Evolutionary conservation across 2,888 invertebrate genomes (phyloP), one percentile per base, ranked within the genome.

Genomic region (Lacanobia wlatinum): DNA sequence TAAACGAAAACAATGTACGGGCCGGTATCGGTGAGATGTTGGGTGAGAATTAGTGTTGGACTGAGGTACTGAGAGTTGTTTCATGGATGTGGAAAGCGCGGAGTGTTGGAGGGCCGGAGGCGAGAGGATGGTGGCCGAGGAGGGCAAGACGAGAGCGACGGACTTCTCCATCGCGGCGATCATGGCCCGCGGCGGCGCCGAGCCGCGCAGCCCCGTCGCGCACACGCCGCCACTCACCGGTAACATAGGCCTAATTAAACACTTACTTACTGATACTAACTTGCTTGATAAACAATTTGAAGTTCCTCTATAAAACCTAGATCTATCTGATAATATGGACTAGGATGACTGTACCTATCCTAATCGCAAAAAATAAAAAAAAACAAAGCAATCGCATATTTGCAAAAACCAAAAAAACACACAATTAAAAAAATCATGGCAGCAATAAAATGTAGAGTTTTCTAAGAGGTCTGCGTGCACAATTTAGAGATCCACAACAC

Each of bases 91-190:
- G 95, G 96, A 95, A 89, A 91, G 88, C 89, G 92, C 90, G 91
- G 95, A 94, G 92, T 91, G 92, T 88, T 95, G 95, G 95, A 90
- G 90, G 90, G 87, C 90, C 83, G 89, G 87, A 81, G 93, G 91
- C 79, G 93, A 92, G 90, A 96, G 93, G 93, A 95, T 96, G 95
- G 94, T 96, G 92, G 94, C 95, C 85, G 95, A 94, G 90, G 95
- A 96, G 84, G 89, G 94, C 85, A 95, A 94, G 93, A 94, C 94
- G 82, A 91, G 93, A 94, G 98, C 98, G 91, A 99, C 99, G 90
- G 99, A 99, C 97, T 99, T 99, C 97, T 98, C 98, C 92, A 99
- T 99, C 92, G 99, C 98, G 87, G 99, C 99, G 90, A 99, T 99
- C 94, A 99, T 99, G 98, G 98, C 98, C 86, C 96, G 97, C 85